Conservation (phyloP, 1,140 invertebrate species). For the Chironomus striatipennis region DNA sequence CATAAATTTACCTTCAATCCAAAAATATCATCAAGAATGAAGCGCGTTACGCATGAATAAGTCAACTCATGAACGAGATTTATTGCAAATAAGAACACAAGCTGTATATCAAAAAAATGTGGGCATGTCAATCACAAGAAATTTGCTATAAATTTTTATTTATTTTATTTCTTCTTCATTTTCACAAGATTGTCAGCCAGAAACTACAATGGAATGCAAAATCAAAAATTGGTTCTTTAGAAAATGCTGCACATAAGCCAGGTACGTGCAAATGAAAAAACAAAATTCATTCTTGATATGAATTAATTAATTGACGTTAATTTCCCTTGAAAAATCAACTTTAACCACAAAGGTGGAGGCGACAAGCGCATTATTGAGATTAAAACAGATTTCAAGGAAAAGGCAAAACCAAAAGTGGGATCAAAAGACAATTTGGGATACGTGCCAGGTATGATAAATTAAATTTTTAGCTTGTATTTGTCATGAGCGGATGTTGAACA, state of each 20-base stretch:
- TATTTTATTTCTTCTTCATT: neutral
- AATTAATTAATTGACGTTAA: neutral
- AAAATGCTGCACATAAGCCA: slow-evolving; percentile 87
- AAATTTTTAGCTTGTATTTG: slow-evolving; percentile 29
- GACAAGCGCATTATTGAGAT: slow-evolving; percentile 86
- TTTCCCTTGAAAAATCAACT: neutral
- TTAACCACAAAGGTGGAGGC: slow-evolving; percentile 49
- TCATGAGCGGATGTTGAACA: too few relatives aligned
- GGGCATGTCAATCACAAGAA: slow-evolving; percentile 23
- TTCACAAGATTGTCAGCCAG: slow-evolving; percentile 60
- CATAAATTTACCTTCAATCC: neutral
- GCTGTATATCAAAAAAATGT: slow-evolving; percentile 88
- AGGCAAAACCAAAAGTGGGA: slow-evolving; percentile 84
- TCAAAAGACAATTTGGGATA: slow-evolving; percentile 88
- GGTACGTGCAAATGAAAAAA: slow-evolving; percentile 47
- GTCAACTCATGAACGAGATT: neutral
- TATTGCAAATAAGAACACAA: neutral
- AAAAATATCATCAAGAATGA: neutral
- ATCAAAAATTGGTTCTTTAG: slow-evolving; percentile 85
- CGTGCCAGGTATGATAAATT: slow-evolving; percentile 42
- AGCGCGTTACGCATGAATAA: neutral
- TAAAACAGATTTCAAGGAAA: slow-evolving; percentile 85
- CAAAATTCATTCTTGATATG: neutral
- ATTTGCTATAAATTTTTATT: neutral
- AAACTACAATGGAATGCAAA: slow-evolving; percentile 90